phyloP scores from a whole-genome alignment of 2,113 vertebrate genomes.

The Erinaceus europaeus region DNA sequence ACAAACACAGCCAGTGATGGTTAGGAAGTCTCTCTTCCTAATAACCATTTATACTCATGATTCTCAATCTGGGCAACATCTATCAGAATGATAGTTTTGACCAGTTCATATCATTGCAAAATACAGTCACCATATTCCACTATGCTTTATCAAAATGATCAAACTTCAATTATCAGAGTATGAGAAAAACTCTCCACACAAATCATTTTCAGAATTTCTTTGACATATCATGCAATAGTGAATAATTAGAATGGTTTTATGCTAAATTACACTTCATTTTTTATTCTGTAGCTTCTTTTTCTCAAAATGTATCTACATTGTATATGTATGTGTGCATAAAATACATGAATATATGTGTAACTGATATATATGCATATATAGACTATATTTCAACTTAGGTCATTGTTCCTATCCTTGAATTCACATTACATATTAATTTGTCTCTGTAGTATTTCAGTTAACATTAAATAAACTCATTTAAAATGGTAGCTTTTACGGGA shows the following conservation, averaged over 20 bases:
- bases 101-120: neutral
- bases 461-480: neutral
- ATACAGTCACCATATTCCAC: neutral
- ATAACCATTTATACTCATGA: neutral
- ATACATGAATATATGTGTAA: no score
- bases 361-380: neutral
- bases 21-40: neutral
- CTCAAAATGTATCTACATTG: neutral
- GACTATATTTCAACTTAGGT: neutral
- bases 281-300: neutral
- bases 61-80: neutral
- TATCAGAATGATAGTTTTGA: neutral
- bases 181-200: neutral
- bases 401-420: neutral
- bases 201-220: constrained; percentile 18
- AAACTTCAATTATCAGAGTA: neutral
- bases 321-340: no score
- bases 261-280: neutral
- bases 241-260: neutral
- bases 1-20: neutral
- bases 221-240: neutral
- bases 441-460: neutral
- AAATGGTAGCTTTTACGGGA: no score
- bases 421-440: neutral
- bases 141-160: neutral